These are phyloP conservation scores for Mellilla xanthometata DNA, from an alignment of 2,888 invertebrate species.

Conservation along the genomic window DNA sequence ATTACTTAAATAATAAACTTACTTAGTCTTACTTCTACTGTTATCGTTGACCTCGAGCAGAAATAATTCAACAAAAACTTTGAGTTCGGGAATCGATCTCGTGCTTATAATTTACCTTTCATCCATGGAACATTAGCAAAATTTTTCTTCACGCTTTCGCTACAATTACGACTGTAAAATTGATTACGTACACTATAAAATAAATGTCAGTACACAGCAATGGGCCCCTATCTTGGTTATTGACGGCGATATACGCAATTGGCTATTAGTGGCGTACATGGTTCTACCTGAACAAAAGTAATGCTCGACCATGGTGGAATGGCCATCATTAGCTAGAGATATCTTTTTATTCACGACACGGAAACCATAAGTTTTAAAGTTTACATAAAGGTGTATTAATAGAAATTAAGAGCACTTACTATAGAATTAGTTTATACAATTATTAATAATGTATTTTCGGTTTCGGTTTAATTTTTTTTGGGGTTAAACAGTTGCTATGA, in stretches of 20 bases:
- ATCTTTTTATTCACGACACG: slow-evolving; percentile 19
- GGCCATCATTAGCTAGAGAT: slow-evolving; percentile 38
- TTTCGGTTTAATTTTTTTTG: too few relatives aligned
- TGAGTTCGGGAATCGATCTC: slow-evolving; percentile 10
- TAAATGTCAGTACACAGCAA: slow-evolving; percentile 47
- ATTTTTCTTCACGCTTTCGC: slow-evolving; percentile 56
- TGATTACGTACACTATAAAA: slow-evolving; percentile 53
- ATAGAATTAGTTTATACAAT: too few relatives aligned
- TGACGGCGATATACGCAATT: slow-evolving; percentile 50
- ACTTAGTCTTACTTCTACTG: too few relatives aligned
- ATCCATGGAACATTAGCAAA: slow-evolving; percentile 42
- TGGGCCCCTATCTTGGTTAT: slow-evolving; percentile 45
- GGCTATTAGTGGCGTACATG: slow-evolving; percentile 41
- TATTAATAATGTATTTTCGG: too few relatives aligned
- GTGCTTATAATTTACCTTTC: slow-evolving; percentile 17
- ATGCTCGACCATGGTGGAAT: slow-evolving; percentile 41
- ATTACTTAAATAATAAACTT: too few relatives aligned
- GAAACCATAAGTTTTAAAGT: slow-evolving; percentile 7
- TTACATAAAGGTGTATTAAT: too few relatives aligned
- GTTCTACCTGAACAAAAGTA: slow-evolving; percentile 41
- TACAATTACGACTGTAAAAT: slow-evolving; percentile 52
- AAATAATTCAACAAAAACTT: background rate
- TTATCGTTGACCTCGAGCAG: too few relatives aligned
- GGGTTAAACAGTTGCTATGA: too few relatives aligned
- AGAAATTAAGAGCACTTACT: too few relatives aligned